Evolutionary conservation across 2,797 vertebrate genomes (phyloP).

Genomic region (Nasua narica): DNA sequence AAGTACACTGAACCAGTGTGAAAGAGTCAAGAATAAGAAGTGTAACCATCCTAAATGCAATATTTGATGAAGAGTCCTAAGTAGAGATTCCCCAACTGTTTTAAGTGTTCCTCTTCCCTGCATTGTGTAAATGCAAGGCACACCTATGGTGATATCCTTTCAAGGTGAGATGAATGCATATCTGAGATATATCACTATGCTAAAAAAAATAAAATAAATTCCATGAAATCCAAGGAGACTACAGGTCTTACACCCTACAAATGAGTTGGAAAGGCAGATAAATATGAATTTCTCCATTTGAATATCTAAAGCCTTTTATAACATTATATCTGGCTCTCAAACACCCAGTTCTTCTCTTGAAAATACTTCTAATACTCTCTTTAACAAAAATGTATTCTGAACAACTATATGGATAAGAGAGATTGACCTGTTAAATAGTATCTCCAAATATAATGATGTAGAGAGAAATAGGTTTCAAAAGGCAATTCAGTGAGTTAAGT

Average conservation of each 20-base stretch:
- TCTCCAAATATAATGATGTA: not conserved
- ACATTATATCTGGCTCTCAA: conserved; percentile 4
- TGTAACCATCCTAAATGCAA: not conserved
- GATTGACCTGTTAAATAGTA: not conserved
- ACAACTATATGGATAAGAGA: not conserved
- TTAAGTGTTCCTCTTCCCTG: not conserved
- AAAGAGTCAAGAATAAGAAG: not conserved
- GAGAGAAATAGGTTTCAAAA: not conserved
- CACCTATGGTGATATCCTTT: not conserved
- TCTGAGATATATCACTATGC: not conserved
- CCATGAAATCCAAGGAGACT: not conserved
- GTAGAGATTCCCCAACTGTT: not conserved
- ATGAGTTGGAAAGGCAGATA: not conserved
- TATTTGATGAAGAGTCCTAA: conserved; percentile 10
- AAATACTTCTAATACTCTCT: conserved; percentile 24
- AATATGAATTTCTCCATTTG: conserved; percentile 33
- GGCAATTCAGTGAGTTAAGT: not conserved
- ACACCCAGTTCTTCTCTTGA: not conserved
- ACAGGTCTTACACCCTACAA: not conserved
- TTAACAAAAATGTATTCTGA: not conserved
- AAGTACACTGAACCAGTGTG: not conserved
- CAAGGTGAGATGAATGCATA: not conserved
- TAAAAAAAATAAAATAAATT: conserved; percentile 38
- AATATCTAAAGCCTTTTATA: conserved; percentile 12
- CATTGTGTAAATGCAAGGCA: not conserved